These are phyloP conservation scores for Tenthredo notha DNA, from an alignment of 2,888 invertebrate genomes.

Conservation along the genomic window DNA sequence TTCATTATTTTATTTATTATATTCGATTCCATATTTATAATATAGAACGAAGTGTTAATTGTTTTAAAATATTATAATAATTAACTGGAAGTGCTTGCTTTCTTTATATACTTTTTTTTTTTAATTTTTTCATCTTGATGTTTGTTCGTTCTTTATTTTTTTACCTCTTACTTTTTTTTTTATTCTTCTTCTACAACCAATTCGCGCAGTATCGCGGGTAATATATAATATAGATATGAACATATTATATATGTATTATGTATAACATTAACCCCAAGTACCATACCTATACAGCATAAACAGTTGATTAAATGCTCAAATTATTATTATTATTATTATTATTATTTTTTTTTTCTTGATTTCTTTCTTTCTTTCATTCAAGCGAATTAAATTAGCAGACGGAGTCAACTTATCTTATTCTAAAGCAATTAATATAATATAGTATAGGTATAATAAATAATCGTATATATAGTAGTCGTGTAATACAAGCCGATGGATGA, in stretches of 20 bases:
- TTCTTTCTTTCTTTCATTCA: no score
- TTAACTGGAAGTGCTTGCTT: constrained; percentile 48
- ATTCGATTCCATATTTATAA: constrained; percentile 27
- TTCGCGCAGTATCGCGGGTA: background rate
- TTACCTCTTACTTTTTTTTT: background rate
- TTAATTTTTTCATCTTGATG: background rate
- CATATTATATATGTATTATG: constrained; percentile 30
- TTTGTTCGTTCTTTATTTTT: background rate
- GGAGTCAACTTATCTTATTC: constrained; percentile 38
- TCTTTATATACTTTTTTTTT: constrained; percentile 1
- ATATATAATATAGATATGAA: constrained; percentile 27
- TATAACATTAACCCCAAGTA: constrained; percentile 40
- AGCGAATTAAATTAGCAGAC: constrained; percentile 34
- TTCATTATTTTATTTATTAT: constrained; percentile 36
- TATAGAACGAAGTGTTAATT: constrained; percentile 18
- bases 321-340: background rate
- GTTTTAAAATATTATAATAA: constrained; percentile 32
- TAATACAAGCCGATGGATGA: constrained; percentile 11
- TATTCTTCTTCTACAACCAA: background rate
- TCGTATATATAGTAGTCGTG: background rate
- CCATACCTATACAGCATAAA: constrained; percentile 5
- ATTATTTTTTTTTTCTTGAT: background rate
- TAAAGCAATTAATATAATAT: constrained; percentile 6
- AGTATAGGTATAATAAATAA: background rate
- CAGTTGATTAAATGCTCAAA: background rate